Base-by-base conservation (phyloP, 2,888 invertebrate genomes). In the Kryphioiulus occultus region DNA sequence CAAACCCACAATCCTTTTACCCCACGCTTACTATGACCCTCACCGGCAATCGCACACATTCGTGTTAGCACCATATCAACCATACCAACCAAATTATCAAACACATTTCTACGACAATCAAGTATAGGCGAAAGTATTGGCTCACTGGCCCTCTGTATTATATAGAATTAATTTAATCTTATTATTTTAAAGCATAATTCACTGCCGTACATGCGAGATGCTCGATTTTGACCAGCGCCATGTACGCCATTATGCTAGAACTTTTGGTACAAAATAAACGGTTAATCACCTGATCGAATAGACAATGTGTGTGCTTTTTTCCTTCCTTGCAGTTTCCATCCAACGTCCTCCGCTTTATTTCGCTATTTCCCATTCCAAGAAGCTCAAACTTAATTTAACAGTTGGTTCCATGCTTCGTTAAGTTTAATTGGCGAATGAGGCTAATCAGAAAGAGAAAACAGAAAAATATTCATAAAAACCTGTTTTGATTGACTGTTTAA, bases 1-100 rank as follows among this genome's bases (percentile, higher is more conserved):
- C 0, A 87, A 87, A 83, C 87, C 87, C 22, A 85, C 87, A 32
- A 68, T 86, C 59, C 35, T 86, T 12, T 12, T 78, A 1, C 86
- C 68, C 35, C 86, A 86, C 3, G 84, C 84, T 84, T 39, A 9
- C 42, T 42, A 84, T 42, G 42, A 84, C 39, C 35, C 84, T 84
- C 22, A 68, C 9, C 5, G 68, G 68, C 68, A 68, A 12, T 68
- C 68, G 68, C 68, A 68, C 68, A 26, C 68, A 68, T 68, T 68
- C 2, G 26, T 68, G 26, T 68, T 68, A 22, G 9, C 68, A 3
- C 26, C 68, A 68, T 68, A 68, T 68, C 68, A 68, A 26, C 68
- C 22, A 22, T 68, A 22, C 26, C 22, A 1, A 68, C 68, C 22
- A 68, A 68, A 68, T 68, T 68, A 68, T 9, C 68, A 68, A 68